Evolutionary conservation across 23 tunicate species (phyloP).

Genomic region (Phallusia fumigata): DNA sequence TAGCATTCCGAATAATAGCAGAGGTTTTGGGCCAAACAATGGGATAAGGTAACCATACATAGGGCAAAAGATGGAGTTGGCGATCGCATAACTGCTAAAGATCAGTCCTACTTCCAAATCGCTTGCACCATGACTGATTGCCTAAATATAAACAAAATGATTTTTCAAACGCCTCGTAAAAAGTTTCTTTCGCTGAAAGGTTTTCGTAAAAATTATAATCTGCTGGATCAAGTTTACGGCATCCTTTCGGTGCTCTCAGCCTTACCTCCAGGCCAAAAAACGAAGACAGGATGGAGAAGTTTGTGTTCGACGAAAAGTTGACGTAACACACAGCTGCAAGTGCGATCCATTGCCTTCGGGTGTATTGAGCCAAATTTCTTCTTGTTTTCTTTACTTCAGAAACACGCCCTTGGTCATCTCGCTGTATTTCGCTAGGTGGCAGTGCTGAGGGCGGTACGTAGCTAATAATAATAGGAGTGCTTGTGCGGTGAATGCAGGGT

Average conservation of each 20-base stretch:
- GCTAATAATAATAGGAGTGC: background rate
- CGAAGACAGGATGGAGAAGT: conserved; percentile 48
- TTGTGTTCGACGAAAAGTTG: conserved; percentile 49
- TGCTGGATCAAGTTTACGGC: background rate
- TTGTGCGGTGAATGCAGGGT: conserved; percentile 6
- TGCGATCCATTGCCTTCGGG: conserved; percentile 40
- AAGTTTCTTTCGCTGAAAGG: too few relatives aligned
- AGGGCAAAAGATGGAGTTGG: conserved; percentile 44
- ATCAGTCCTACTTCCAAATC: conserved; percentile 46
- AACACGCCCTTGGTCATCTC: background rate
- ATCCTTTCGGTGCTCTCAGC: background rate
- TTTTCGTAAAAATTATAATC: background rate
- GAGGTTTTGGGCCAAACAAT: conserved; percentile 34
- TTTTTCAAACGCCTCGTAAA: too few relatives aligned
- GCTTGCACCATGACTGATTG: conserved; percentile 37
- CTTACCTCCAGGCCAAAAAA: conserved; percentile 53
- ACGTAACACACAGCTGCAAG: conserved; percentile 52
- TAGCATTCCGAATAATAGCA: conserved; percentile 34
- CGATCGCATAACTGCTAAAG: conserved; percentile 53
- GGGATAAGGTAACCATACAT: conserved; percentile 41
- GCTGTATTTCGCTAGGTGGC: background rate
- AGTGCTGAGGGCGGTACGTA: background rate
- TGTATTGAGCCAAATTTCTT: conserved; percentile 11
- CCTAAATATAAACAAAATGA: conserved; percentile 7
- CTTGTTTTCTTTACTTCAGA: background rate